Conservation (phyloP, 2,797 vertebrate genomes). For the Rhinoraja longicauda region DNA sequence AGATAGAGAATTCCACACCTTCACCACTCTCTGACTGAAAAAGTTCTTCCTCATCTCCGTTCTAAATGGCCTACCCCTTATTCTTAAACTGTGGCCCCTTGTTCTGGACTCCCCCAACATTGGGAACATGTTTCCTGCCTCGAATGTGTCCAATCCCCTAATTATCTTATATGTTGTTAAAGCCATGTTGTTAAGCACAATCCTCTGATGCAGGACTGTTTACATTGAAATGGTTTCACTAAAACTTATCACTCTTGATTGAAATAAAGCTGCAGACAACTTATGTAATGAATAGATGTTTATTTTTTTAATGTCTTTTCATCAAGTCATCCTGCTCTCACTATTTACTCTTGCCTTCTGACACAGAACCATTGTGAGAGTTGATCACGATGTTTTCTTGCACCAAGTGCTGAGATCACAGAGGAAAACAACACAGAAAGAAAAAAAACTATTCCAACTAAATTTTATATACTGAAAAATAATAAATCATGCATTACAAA, state of each 20-base stretch:
- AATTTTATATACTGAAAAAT: background rate
- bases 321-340: background rate
- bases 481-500: background rate
- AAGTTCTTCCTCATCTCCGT: no score
- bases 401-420: background rate
- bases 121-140: no score
- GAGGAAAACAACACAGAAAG: background rate
- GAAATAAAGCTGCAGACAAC: slow-evolving; percentile 19
- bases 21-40: no score
- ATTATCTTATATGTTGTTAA: no score
- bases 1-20: no score
- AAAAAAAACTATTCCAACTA: background rate
- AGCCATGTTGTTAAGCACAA: background rate
- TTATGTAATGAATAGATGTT: background rate
- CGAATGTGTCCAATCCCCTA: no score
- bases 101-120: no score
- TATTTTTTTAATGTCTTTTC: background rate
- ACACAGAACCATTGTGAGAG: background rate
- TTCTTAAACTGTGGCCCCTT: no score
- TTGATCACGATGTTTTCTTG: background rate
- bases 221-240: background rate
- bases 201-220: background rate
- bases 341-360: background rate
- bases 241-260: background rate
- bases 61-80: no score